phyloP scores from a whole-genome alignment of 1,140 invertebrate genomes.

The Pectinophora gossypiella region DNA sequence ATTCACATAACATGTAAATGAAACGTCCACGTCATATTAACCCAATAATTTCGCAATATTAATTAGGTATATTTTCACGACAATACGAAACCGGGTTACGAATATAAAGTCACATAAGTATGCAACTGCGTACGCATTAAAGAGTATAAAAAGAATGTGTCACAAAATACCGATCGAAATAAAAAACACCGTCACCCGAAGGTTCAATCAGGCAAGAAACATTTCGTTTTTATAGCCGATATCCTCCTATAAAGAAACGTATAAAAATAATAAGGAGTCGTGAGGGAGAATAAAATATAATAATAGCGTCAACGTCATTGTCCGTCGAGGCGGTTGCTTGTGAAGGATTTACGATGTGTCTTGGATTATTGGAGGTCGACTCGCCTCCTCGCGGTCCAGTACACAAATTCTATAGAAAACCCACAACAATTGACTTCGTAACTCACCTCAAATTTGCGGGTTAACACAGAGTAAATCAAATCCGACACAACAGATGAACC shows the following conservation, averaged over 20 bases:
- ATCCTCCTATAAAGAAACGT: constrained; percentile 59
- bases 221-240: constrained; percentile 65
- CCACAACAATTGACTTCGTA: too few species aligned
- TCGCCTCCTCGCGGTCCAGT: not conserved
- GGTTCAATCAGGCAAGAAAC: constrained; percentile 62
- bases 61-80: too few species aligned
- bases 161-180: constrained; percentile 10
- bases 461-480: too few species aligned
- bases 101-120: constrained; percentile 15
- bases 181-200: constrained; percentile 40
- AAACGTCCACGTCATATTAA: too few species aligned
- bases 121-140: not conserved
- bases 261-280: constrained; percentile 67
- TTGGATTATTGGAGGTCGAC: constrained; percentile 28
- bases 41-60: too few species aligned
- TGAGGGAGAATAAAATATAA: constrained; percentile 65
- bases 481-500: too few species aligned
- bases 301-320: constrained; percentile 47
- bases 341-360: constrained; percentile 45
- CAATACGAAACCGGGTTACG: too few species aligned
- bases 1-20: too few species aligned
- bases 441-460: too few species aligned
- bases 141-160: not conserved
- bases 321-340: constrained; percentile 38
- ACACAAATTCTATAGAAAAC: not conserved